These are phyloP conservation scores for Chymomyza fuscimana DNA, from an alignment of 2,888 invertebrate species.

Conservation along the genomic window DNA sequence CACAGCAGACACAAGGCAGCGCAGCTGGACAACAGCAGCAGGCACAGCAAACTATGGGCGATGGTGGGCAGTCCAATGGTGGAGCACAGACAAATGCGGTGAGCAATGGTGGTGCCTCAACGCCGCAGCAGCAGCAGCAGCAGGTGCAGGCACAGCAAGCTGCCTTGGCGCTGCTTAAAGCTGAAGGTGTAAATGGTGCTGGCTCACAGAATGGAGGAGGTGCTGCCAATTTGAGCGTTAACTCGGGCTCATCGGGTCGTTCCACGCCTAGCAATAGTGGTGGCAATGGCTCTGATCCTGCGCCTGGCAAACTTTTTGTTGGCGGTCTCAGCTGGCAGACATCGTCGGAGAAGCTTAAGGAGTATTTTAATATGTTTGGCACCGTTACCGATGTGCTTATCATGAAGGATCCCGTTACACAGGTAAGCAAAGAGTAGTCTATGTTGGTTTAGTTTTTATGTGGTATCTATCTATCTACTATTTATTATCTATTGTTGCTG, in stretches of 20 bases:
- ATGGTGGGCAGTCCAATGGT: constrained; percentile 4
- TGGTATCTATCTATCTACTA: constrained; percentile 12
- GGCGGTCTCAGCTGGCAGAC: constrained; percentile 97
- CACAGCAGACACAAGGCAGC: constrained; percentile 44
- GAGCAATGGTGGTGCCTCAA: constrained; percentile 69
- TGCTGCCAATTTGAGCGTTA: constrained; percentile 63
- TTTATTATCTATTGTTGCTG: constrained; percentile 12
- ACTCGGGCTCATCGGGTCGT: constrained; percentile 86
- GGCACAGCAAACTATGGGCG: constrained; percentile 53
- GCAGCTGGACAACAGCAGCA: constrained; percentile 77
- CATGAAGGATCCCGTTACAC: constrained; percentile 96
- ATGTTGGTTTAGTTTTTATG: constrained; percentile 16
- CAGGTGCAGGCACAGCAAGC: constrained; percentile 57
- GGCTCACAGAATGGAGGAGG: constrained; percentile 47
- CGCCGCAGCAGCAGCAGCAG: constrained; percentile 70
- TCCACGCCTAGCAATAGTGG: constrained; percentile 86
- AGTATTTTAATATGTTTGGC: constrained; percentile 95
- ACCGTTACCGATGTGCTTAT: constrained; percentile 94
- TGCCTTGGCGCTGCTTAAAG: constrained; percentile 59
- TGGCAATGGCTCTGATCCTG: constrained; percentile 82
- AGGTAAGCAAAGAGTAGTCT: constrained; percentile 83
- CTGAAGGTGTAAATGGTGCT: constrained; percentile 52
- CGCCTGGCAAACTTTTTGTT: constrained; percentile 93
- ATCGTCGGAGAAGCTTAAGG: constrained; percentile 93
- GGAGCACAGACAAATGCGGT: neutral